Evolutionary conservation across 1,140 invertebrate species (phyloP).

Genomic region (Venturia canescens): DNA sequence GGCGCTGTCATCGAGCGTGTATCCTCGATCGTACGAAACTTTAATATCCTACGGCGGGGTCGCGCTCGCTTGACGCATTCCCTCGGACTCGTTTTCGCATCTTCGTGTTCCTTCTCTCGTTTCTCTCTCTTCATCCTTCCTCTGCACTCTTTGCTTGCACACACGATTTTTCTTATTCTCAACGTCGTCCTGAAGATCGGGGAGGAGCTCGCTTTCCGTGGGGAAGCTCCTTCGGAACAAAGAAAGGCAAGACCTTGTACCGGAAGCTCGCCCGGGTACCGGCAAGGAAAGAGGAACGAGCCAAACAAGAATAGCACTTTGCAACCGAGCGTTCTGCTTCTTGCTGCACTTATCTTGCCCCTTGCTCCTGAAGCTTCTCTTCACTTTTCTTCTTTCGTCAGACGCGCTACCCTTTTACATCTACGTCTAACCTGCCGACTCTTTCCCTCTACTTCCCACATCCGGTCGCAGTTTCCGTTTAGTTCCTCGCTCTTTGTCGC

Average conservation of each 20-base stretch:
- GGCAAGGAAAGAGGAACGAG: constrained; percentile 47
- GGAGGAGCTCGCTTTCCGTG: constrained; percentile 36
- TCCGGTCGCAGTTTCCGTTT: neutral
- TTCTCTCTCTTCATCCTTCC: constrained; percentile 1
- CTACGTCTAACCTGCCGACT: constrained; percentile 12
- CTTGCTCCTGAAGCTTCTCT: constrained; percentile 6
- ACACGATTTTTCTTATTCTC: neutral
- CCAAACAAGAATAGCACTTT: constrained; percentile 47
- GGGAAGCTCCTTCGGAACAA: constrained; percentile 46
- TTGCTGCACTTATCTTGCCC: constrained; percentile 32
- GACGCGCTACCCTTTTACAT: neutral
- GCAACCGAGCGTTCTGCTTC: constrained; percentile 2
- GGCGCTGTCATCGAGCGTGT: neutral
- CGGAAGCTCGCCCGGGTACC: constrained; percentile 48
- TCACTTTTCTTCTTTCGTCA: constrained; percentile 37
- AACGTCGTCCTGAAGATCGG: neutral
- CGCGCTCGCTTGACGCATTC: constrained; percentile 37
- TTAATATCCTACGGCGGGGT: constrained; percentile 17
- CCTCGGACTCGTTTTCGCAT: neutral
- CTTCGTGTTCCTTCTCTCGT: neutral
- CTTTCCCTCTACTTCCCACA: constrained; percentile 27
- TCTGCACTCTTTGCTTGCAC: neutral
- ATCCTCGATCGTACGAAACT: neutral
- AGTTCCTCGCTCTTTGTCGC: constrained; percentile 45
- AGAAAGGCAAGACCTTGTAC: constrained; percentile 41